Percentiles rank a stretch among this genome's conserved stretches.
Conservation (phyloP, 2,888 invertebrate species). For the Nephrotoma appendiculata region DNA sequence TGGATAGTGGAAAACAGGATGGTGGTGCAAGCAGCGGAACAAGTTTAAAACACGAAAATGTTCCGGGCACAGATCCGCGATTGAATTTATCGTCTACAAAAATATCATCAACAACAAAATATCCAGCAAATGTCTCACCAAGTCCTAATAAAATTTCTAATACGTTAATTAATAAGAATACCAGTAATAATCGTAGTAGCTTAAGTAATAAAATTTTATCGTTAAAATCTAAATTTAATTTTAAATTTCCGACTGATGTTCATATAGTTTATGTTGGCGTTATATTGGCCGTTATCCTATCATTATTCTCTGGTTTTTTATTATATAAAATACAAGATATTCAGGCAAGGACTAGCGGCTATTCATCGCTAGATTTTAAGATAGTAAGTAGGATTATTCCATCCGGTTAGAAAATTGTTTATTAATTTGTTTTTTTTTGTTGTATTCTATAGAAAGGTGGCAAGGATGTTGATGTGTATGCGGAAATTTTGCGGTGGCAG, state of each 20-base stretch:
- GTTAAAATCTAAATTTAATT: slow-evolving; percentile 12
- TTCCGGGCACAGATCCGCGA: neutral
- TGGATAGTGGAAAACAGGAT: neutral
- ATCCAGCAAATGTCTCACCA: neutral
- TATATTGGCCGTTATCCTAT: slow-evolving; percentile 24
- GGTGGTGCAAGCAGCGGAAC: neutral
- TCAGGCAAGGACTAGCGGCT: slow-evolving; percentile 28
- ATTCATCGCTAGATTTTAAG: slow-evolving; percentile 27
- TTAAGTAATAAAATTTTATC: neutral
- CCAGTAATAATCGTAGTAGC: neutral
- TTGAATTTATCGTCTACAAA: neutral
- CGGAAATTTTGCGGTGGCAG: slow-evolving; percentile 54
- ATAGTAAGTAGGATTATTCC: slow-evolving; percentile 22
- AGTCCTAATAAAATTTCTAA: neutral
- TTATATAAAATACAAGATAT: slow-evolving; percentile 30
- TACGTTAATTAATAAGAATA: neutral
- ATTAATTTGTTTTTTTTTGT: neutral
- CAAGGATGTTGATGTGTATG: slow-evolving; percentile 45
- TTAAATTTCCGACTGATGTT: slow-evolving; percentile 26
- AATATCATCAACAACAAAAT: neutral
- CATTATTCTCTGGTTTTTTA: slow-evolving; percentile 28
- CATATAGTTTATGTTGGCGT: slow-evolving; percentile 29
- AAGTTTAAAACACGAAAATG: neutral
- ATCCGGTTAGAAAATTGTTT: neutral
- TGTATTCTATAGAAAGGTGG: slow-evolving; percentile 23